Evolutionary conservation across 2,113 vertebrate species (phyloP).

Genomic region (Pteropus alecto): DNA sequence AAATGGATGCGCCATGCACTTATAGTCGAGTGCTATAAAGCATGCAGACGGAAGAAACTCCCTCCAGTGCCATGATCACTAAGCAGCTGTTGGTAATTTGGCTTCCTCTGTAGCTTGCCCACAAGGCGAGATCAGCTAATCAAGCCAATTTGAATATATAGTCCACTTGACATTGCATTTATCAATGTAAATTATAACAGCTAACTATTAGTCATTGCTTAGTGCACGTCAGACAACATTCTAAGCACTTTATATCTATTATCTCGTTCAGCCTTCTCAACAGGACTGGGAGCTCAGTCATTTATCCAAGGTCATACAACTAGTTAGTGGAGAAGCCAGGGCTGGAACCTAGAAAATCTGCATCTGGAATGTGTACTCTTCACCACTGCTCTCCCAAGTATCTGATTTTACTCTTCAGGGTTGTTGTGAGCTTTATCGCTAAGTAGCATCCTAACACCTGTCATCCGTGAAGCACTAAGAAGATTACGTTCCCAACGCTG

Average conservation of each 20-base stretch:
- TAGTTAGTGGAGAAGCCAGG: not conserved
- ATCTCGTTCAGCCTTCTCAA: not conserved
- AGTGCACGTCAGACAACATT: not conserved
- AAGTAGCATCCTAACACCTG: not conserved
- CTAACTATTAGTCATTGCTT: constrained; percentile 21
- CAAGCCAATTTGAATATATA: constrained; percentile 35
- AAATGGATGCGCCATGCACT: not conserved
- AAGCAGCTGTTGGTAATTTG: constrained; percentile 10
- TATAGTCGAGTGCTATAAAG: not conserved
- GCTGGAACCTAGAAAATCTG: not conserved
- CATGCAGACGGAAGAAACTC: not conserved
- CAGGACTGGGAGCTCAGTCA: not conserved
- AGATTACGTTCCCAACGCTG: not conserved
- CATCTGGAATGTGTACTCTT: not conserved
- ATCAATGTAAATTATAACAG: not conserved
- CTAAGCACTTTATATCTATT: not conserved
- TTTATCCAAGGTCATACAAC: not conserved
- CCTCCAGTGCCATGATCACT: not conserved
- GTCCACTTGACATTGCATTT: not conserved
- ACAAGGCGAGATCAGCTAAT: constrained; percentile 15
- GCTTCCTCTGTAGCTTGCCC: not conserved
- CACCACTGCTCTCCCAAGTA: not conserved
- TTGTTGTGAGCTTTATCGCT: not conserved
- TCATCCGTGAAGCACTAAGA: not conserved
- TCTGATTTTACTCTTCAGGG: not conserved